Base-by-base conservation (phyloP, 2,888 invertebrate genomes). In the Ochropleura leucogaster region DNA sequence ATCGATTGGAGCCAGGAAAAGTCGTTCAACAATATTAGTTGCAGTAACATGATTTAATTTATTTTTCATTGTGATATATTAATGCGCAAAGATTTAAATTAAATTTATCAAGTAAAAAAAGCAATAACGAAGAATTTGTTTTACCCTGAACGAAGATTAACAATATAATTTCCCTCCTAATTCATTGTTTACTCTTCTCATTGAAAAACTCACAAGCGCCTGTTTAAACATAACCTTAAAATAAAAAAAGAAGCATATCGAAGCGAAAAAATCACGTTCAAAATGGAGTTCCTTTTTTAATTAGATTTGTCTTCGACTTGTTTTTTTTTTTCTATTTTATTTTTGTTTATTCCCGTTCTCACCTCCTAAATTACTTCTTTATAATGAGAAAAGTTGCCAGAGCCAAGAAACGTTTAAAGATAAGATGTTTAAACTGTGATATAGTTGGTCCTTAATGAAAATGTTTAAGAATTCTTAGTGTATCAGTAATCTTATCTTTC, bases 341-440 rank as follows among this genome's bases (percentile, higher is more conserved):
- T 82, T 89, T 88, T 89, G 86, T 89, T 90, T 90, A 88, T 89
- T 88, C 85, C 73, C 75, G 60, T 88, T 89, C 89, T 90, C 91
- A 91, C 92, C 91, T 92, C 88, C 88, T 91, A 90, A 90, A 89
- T 90, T 89, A 87, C 91, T 90, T 91, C 84, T 86, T 76, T 89
- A 90, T 94, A 94, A 94, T 93, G 93, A 93, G 92, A 89, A 93
- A 93, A 94, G 92, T 94, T 93, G 89, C 73, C 82, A 90, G 85
- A 86, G 80, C 81, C 77, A 76, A 78, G 72, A 51, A 74, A 82
- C 67, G 74, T 47, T 66, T 68, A n/a, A 9, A 80, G 90, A 90
- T 87, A 85, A 87, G 85, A 85, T 86, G 81, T 78, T 87, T 87
- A 86, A 87, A 80, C 72, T 74, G 80, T 82, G 83, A 88, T 88